phyloP scores from a whole-genome alignment of 2,888 invertebrate species.

The Anthrax anthrax region DNA sequence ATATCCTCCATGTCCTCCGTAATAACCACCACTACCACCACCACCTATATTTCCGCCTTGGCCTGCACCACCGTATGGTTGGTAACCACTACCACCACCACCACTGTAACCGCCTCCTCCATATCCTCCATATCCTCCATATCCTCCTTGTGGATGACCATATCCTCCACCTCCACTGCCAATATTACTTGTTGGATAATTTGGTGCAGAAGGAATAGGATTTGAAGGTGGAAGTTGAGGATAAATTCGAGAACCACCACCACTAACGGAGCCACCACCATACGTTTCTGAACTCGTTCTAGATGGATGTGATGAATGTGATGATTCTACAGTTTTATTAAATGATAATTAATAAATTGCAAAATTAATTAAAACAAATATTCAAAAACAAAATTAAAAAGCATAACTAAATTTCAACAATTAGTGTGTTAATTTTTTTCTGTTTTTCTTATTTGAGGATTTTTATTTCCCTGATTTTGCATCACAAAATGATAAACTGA shows the following conservation, averaged over 20 bases:
- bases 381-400: too few relatives aligned
- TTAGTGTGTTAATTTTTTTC: too few relatives aligned
- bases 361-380: too few relatives aligned
- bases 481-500: too few relatives aligned
- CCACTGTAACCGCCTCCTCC: constrained; percentile 13
- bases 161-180: constrained; percentile 16
- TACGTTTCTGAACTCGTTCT: neutral
- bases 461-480: too few relatives aligned
- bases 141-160: constrained; percentile 1
- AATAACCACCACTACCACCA: neutral
- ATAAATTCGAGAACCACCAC: constrained; percentile 11
- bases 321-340: neutral
- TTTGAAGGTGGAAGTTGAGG: constrained; percentile 10
- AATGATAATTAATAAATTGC: too few relatives aligned
- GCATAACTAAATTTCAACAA: too few relatives aligned
- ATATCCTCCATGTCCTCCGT: constrained; percentile 15
- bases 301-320: constrained; percentile 2
- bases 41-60: constrained; percentile 15
- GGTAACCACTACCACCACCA: constrained; percentile 7
- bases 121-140: constrained; percentile 3
- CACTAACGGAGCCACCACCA: constrained; percentile 10
- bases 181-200: constrained; percentile 16
- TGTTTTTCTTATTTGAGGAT: too few relatives aligned
- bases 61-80: constrained; percentile 8
- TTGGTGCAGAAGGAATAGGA: constrained; percentile 11